Evolutionary conservation across 2,797 vertebrate genomes (phyloP).

Genomic region (Helicolenus hilgendorfi): DNA sequence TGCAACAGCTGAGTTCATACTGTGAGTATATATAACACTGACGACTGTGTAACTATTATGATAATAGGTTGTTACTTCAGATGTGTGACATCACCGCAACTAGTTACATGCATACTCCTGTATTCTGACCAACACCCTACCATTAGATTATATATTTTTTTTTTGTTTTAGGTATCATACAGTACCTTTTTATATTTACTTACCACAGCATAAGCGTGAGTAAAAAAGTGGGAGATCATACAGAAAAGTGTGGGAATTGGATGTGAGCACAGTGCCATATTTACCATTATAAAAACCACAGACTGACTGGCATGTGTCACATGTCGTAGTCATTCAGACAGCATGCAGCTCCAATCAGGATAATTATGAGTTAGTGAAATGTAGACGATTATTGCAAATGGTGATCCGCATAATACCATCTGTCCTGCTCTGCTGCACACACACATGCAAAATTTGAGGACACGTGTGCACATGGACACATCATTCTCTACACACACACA

Average conservation of each 20-base stretch:
- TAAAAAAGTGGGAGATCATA: neutral
- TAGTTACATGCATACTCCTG: neutral
- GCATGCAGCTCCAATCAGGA: constrained; percentile 68
- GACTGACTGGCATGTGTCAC: constrained; percentile 58
- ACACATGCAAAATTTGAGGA: neutral
- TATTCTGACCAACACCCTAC: neutral
- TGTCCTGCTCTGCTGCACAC: constrained; percentile 55
- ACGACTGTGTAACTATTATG: neutral
- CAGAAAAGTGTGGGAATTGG: neutral
- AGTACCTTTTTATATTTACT: neutral
- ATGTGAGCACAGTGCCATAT: neutral
- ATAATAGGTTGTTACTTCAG: neutral
- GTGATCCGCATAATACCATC: constrained; percentile 74
- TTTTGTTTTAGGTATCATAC: neutral
- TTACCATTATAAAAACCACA: constrained; percentile 12
- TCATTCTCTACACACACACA: neutral
- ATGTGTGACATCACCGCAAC: neutral
- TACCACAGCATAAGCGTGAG: neutral
- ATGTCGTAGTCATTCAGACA: constrained; percentile 58
- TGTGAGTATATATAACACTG: neutral
- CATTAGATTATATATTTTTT: neutral
- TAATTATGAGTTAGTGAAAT: constrained; percentile 81
- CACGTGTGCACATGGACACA: too few relatives aligned
- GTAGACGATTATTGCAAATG: constrained; percentile 71
- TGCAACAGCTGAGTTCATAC: neutral